Conservation (phyloP, 2,113 vertebrate species). For the Thryonomys swinderianus region DNA sequence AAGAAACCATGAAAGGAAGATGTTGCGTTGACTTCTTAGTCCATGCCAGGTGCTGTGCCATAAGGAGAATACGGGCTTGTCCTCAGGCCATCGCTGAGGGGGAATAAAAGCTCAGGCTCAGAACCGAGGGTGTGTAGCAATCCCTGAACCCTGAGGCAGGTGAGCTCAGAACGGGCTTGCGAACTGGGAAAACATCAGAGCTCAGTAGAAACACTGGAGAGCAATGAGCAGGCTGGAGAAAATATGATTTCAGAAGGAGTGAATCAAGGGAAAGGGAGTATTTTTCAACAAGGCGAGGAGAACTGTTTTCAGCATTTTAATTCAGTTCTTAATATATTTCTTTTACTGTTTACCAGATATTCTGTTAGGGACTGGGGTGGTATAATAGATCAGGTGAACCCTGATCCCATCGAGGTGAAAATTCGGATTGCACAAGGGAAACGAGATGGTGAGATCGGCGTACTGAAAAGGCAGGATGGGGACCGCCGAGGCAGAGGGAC, state of each 20-base stretch:
- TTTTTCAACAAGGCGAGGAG: not conserved
- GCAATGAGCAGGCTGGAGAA: not conserved
- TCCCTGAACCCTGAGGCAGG: rapidly evolving
- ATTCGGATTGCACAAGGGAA: not conserved
- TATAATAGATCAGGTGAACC: not conserved
- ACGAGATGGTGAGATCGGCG: rapidly evolving
- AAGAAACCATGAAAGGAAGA: not conserved
- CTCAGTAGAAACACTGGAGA: not conserved
- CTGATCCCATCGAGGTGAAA: not conserved
- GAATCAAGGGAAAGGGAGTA: no score
- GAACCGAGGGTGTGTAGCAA: not conserved
- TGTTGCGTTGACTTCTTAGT: no score
- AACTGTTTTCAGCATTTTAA: not conserved
- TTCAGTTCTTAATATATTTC: not conserved
- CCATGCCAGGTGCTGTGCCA: no score
- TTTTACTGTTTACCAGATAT: not conserved
- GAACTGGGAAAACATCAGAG: not conserved
- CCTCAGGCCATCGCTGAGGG: not conserved
- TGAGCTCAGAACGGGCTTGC: not conserved
- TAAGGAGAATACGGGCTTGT: no score
- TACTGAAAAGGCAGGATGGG: not conserved
- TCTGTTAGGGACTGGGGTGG: not conserved
- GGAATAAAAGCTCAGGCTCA: no score
- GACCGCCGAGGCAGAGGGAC: not conserved
- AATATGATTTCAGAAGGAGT: rapidly evolving